These are phyloP conservation scores for Cossypha heuglini DNA, from an alignment of 2,797 vertebrate species.

Conservation along the genomic window DNA sequence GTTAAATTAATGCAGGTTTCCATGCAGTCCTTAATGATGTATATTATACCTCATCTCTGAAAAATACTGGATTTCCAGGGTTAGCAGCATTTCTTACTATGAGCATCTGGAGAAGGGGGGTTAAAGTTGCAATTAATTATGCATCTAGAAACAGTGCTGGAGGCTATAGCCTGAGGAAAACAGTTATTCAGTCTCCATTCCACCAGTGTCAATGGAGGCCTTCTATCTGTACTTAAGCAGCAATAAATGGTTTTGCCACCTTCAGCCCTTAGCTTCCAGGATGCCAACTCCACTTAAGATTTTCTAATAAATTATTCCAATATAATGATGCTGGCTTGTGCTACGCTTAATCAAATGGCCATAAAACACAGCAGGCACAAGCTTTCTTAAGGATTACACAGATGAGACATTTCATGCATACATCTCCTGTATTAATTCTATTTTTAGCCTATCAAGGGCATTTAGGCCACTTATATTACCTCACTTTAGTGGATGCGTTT, in stretches of 20 bases:
- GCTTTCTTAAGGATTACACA: background rate
- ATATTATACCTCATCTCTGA: background rate
- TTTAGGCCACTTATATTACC: background rate
- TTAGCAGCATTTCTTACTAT: background rate
- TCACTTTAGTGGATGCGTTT: accelerated
- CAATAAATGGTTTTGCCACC: background rate
- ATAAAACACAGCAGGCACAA: background rate
- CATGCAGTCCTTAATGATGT: background rate
- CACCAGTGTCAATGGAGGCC: background rate
- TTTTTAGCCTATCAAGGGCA: background rate
- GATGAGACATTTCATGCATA: background rate
- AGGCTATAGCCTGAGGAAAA: background rate
- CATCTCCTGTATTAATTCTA: background rate
- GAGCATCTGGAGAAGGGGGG: background rate
- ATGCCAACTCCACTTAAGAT: background rate
- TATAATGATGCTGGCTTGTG: background rate
- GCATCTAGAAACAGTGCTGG: background rate
- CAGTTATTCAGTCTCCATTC: background rate
- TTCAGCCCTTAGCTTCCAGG: background rate
- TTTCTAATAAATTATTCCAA: background rate
- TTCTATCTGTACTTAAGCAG: background rate
- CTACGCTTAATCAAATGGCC: background rate
- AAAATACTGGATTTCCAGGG: background rate
- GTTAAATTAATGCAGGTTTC: background rate
- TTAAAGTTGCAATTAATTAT: background rate